Conservation (phyloP, 2,797 vertebrate genomes). For the Momotus momota region DNA sequence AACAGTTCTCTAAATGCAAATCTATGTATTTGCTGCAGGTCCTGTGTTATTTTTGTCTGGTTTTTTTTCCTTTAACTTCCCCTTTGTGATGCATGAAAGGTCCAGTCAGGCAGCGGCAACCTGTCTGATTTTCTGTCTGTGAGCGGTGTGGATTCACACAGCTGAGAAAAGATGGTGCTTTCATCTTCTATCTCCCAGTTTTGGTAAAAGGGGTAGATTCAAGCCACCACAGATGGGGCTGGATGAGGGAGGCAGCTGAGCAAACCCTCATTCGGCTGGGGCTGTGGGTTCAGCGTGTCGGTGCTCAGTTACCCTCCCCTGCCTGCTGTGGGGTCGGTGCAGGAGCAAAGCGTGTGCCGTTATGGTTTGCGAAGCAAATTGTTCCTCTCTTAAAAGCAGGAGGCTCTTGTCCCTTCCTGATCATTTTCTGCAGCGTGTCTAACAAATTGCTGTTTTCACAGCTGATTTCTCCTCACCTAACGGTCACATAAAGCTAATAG, state of each 20-base stretch:
- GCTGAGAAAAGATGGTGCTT: background rate
- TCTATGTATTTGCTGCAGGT: background rate
- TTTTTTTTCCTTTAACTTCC: background rate
- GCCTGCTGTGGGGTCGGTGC: background rate
- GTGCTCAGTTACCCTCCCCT: background rate
- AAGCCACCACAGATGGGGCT: background rate
- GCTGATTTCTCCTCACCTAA: slow-evolving; percentile 11
- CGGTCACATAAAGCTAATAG: background rate
- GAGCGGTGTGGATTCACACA: rapidly evolving
- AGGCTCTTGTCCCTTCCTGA: background rate
- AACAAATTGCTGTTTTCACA: background rate
- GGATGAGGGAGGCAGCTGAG: background rate
- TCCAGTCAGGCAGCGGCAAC: background rate
- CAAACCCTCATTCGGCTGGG: background rate
- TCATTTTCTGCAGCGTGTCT: background rate
- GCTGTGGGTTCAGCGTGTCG: background rate
- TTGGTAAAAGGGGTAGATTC: background rate
- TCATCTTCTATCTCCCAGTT: background rate
- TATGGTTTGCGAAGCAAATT: background rate
- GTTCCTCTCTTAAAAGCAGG: background rate
- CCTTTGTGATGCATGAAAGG: background rate
- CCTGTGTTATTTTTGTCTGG: background rate
- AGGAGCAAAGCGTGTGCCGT: background rate
- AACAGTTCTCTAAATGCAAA: background rate
- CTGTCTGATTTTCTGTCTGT: background rate